Conservation (phyloP, 2,113 vertebrate genomes). For the Halcyon senegalensis region DNA sequence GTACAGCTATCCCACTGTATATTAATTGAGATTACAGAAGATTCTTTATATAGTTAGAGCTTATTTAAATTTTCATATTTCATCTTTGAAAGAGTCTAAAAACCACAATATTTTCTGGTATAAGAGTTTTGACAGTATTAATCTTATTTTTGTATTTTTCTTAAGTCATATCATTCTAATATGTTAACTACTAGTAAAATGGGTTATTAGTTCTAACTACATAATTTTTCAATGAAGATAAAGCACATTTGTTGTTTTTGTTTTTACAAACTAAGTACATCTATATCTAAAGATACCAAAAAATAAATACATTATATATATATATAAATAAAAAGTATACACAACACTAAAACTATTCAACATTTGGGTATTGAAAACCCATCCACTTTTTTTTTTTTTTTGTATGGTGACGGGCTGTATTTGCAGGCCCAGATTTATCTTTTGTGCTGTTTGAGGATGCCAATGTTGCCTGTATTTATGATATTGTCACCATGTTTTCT, state of each 20-base stretch:
- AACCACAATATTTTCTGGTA: slow-evolving; percentile 96
- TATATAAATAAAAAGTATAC: slow-evolving; percentile 64
- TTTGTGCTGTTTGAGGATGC: slow-evolving; percentile 91
- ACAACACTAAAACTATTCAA: slow-evolving; percentile 85
- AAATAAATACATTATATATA: slow-evolving; percentile 55
- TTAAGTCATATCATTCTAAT: slow-evolving; percentile 98
- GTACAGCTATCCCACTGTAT: slow-evolving; percentile 80
- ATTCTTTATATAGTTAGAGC: slow-evolving; percentile 86
- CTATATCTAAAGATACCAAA: slow-evolving; percentile 92
- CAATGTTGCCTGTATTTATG: slow-evolving; percentile 95
- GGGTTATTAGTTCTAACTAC: slow-evolving; percentile 81
- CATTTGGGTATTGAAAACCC: slow-evolving; percentile 79
- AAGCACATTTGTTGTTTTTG: slow-evolving; percentile 87
- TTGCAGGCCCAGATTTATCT: slow-evolving; percentile 85
- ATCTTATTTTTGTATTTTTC: slow-evolving; percentile 99
- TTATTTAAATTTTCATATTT: slow-evolving; percentile 87
- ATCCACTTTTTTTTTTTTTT: slow-evolving; percentile 74
- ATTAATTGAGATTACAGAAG: slow-evolving; percentile 80
- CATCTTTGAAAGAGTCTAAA: slow-evolving; percentile 88
- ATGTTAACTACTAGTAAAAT: slow-evolving; percentile 89
- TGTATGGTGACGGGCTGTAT: slow-evolving; percentile 82
- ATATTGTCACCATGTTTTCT: slow-evolving; percentile 87
- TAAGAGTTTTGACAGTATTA: slow-evolving; percentile 99
- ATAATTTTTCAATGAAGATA: slow-evolving; percentile 81
- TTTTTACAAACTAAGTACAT: slow-evolving; percentile 87